Base-by-base conservation (phyloP, 2,797 vertebrate genomes). In the Acipenser ruthenus region DNA sequence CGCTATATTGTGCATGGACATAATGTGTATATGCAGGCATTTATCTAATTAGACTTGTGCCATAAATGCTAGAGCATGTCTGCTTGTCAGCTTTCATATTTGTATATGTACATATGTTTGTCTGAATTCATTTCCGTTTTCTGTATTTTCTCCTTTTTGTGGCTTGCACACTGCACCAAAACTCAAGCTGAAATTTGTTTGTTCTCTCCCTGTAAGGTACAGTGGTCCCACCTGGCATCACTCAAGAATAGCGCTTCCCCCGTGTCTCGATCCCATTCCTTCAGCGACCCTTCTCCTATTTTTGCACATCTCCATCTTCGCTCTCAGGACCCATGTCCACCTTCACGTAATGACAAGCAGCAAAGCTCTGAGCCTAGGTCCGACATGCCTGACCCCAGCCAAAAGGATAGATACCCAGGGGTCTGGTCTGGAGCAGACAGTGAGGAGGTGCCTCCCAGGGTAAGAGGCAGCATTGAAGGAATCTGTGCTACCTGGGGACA, bases 251-350 rank as follows among this genome's bases (percentile, higher is more conserved):
- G 88, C 88, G 85, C 89, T 85, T 87, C 87, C 87, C 91, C 88
- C 88, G 86, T 89, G 84, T 87, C 88, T 80, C 78, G 88, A 80
- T 88, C 90, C 90, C 90, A 94, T 90, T 90, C 94, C 78, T 92
- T 89, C 88, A 90, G 88, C 81, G 92, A 91, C 77, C 92, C 91
- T 87, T 88, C 92, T 88, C 87, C 94, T 88, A 94, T 88, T 91
- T 94, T 95, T 91, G 92, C 93, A 91, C 95, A 95, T 86, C 93
- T 96, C 81, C 94, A 95, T 85, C 92, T 95, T 87, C 93, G 94
- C 78, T 92, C 93, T 90, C 95, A 98, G 89, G 90, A 93, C 90
- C 90, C 95, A 83, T 92, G 93, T 87, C 80, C 80, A 65, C 83
- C 85, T 15, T 77, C 84, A 81, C 86, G 86, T 76, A 91, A 89